These are phyloP conservation scores for Drosophila bunnanda DNA, from an alignment of 2,888 invertebrate genomes.

Conservation along the genomic window DNA sequence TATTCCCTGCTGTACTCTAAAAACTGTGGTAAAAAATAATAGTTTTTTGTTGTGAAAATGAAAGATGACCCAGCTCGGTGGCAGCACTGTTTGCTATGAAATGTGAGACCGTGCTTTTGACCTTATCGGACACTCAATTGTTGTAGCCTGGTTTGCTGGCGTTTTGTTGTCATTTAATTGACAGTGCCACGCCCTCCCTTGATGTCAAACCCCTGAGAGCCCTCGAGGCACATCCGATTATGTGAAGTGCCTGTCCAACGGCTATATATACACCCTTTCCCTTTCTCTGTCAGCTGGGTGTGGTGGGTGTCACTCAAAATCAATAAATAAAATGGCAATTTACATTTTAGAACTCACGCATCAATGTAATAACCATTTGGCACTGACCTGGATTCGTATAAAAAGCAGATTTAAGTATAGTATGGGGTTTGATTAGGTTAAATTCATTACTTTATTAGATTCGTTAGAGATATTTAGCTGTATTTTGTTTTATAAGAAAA, in stretches of 20 bases:
- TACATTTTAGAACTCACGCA: constrained; percentile 54
- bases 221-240: constrained; percentile 36
- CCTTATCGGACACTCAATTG: constrained; percentile 58
- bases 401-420: too few species aligned
- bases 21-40: too few species aligned
- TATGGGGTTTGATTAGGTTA: not conserved
- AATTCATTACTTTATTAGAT: not conserved
- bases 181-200: constrained; percentile 32
- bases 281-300: not conserved
- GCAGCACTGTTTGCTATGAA: constrained; percentile 17
- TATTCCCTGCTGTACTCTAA: too few species aligned
- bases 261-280: not conserved
- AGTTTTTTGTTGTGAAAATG: not conserved
- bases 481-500: too few species aligned
- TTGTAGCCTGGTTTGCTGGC: constrained; percentile 12
- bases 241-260: constrained; percentile 43
- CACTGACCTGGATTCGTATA: constrained; percentile 3
- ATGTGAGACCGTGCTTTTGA: constrained; percentile 47
- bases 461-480: too few species aligned
- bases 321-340: constrained; percentile 65
- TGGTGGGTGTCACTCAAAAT: constrained; percentile 38
- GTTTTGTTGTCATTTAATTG: constrained; percentile 51
- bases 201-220: constrained; percentile 19
- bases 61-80: constrained; percentile 2
- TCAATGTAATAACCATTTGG: not conserved